Evolutionary conservation across 2,797 vertebrate species (phyloP).

Genomic region (Centropyge bicolor): DNA sequence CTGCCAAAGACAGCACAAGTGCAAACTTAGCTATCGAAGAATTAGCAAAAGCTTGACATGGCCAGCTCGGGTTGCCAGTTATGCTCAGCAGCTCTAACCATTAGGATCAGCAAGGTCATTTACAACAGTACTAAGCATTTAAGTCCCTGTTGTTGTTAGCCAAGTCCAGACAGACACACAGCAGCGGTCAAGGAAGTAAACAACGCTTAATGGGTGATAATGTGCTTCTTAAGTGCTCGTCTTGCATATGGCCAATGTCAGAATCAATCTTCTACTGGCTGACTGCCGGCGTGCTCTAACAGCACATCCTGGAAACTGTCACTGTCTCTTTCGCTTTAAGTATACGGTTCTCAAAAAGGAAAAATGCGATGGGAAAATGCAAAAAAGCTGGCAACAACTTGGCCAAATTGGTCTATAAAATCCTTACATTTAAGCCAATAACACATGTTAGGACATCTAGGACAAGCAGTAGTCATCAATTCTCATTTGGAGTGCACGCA

Average conservation of each 20-base stretch:
- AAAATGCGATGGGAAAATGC: neutral
- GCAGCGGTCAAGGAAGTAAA: conserved; percentile 75
- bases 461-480: conserved; percentile 59
- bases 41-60: conserved; percentile 28
- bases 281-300: conserved; percentile 58
- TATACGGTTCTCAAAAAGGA: neutral
- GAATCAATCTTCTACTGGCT: conserved; percentile 78
- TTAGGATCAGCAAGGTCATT: conserved; percentile 74
- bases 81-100: conserved; percentile 69
- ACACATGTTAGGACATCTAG: conserved; percentile 56
- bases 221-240: conserved; percentile 80
- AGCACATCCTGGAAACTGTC: conserved; percentile 55
- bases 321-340: conserved; percentile 13
- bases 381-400: neutral
- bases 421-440: conserved; percentile 40
- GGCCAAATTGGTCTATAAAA: conserved; percentile 15
- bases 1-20: conserved; percentile 11
- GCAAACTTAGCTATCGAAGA: conserved; percentile 37
- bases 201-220: conserved; percentile 82
- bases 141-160: conserved; percentile 68
- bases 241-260: conserved; percentile 73
- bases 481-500: conserved; percentile 61
- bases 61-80: conserved; percentile 58
- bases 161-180: conserved; percentile 60
- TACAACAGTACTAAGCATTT: conserved; percentile 76